These are phyloP conservation scores for Parazoanthus darwini DNA, from an alignment of 92 coral and sea anemone species.

Conservation along the genomic window DNA sequence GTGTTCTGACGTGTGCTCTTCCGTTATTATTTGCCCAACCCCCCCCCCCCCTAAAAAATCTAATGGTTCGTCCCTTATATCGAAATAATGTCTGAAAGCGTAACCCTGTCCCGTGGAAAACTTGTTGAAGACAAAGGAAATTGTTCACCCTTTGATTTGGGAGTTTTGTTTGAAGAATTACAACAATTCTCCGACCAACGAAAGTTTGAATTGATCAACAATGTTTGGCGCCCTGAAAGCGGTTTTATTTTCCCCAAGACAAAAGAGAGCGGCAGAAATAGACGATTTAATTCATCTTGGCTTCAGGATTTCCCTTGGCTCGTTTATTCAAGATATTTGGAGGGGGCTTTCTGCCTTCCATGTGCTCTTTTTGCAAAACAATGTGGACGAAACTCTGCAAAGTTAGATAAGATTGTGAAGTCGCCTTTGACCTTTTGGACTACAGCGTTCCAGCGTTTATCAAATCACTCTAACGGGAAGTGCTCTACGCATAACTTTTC, in stretches of 20 bases:
- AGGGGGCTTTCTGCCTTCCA: constrained; percentile 56
- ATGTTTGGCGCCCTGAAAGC: constrained; percentile 49
- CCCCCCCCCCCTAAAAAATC: too few species aligned
- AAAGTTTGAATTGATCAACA: constrained; percentile 49
- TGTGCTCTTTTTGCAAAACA: constrained; percentile 45
- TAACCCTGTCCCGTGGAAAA: constrained; percentile 44
- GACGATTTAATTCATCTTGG: constrained; percentile 46
- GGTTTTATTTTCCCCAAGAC: constrained; percentile 45
- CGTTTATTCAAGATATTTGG: constrained; percentile 47
- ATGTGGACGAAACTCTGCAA: constrained; percentile 35
- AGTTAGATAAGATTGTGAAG: constrained; percentile 59
- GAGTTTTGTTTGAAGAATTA: constrained; percentile 28
- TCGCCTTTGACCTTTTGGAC: constrained; percentile 61
- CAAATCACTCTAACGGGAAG: constrained; percentile 53
- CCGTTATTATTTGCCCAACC: too few species aligned
- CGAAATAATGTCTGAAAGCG: constrained; percentile 55
- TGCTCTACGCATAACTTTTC: constrained; percentile 41
- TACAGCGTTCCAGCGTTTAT: constrained; percentile 49
- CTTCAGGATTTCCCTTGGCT: constrained; percentile 48
- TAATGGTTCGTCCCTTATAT: neutral
- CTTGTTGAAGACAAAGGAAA: constrained; percentile 29
- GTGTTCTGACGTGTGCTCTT: too few species aligned
- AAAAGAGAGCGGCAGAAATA: constrained; percentile 43
- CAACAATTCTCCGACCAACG: constrained; percentile 28
- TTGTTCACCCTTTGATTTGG: constrained; percentile 33